Evolutionary conservation across 2,113 vertebrate species (phyloP).

Genomic region (Mus musculus): DNA sequence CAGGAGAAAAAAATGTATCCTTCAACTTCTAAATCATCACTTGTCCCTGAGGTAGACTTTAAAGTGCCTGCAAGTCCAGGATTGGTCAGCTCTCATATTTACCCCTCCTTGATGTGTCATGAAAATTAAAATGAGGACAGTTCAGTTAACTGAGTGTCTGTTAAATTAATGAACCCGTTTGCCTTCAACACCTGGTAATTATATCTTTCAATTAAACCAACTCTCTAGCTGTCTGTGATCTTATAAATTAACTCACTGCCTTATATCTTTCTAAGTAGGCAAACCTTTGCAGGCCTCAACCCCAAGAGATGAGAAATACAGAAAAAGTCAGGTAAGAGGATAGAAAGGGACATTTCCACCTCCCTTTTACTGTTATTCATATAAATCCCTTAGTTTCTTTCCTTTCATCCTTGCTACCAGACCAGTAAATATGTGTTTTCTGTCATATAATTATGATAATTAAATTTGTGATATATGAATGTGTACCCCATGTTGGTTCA

Average conservation of each 20-base stretch:
- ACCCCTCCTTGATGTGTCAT: constrained; percentile 74
- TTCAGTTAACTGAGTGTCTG: constrained; percentile 87
- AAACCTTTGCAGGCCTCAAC: constrained; percentile 74
- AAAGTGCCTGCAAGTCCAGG: constrained; percentile 24
- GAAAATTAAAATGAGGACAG: constrained; percentile 86
- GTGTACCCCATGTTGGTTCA: background rate
- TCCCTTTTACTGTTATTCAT: background rate
- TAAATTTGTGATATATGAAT: background rate
- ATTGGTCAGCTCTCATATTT: background rate
- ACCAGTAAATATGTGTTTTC: background rate
- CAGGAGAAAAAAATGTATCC: background rate
- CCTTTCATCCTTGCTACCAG: background rate
- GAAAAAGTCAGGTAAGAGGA: background rate
- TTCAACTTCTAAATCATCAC: constrained; percentile 51
- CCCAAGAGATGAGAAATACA: constrained; percentile 39
- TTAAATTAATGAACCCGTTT: constrained; percentile 88
- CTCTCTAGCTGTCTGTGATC: constrained; percentile 84
- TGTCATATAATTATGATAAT: background rate
- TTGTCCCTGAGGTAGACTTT: constrained; percentile 48
- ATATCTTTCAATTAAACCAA: constrained; percentile 90
- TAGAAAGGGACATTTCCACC: background rate
- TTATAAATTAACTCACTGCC: constrained; percentile 87
- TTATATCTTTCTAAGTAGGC: constrained; percentile 79
- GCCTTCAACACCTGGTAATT: constrained; percentile 89
- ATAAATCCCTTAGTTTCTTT: background rate